Evolutionary conservation across 2,888 invertebrate genomes (phyloP).

Genomic region (Dromius quadrimaculatus): DNA sequence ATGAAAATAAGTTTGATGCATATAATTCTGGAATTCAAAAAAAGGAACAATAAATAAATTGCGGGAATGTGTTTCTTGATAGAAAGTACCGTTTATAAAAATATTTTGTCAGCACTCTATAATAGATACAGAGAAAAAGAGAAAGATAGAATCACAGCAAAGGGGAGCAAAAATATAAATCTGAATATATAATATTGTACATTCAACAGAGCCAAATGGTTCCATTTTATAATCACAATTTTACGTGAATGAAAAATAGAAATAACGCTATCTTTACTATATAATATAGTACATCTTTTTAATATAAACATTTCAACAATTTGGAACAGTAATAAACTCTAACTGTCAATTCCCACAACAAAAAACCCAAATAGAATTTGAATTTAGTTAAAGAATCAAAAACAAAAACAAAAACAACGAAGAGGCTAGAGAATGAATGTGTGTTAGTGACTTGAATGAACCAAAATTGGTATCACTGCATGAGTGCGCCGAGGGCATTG

Average conservation of each 20-base stretch:
- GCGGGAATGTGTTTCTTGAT: too few species aligned
- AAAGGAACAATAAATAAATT: too few species aligned
- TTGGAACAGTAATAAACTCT: conserved; percentile 42
- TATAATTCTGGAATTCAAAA: too few species aligned
- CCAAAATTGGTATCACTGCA: conserved; percentile 71
- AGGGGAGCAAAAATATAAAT: conserved; percentile 21
- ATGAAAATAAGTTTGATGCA: too few species aligned
- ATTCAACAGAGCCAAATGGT: conserved; percentile 36
- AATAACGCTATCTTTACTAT: conserved; percentile 37
- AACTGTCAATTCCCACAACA: conserved; percentile 23
- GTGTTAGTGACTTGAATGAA: conserved; percentile 9
- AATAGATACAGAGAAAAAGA: background rate
- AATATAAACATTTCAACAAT: conserved; percentile 44
- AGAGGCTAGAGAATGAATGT: conserved; percentile 24
- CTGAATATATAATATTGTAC: conserved; percentile 47
- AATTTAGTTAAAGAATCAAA: conserved; percentile 12
- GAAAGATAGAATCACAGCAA: conserved; percentile 32
- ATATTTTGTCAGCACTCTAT: background rate
- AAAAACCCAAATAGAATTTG: conserved; percentile 17
- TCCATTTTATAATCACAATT: conserved; percentile 47
- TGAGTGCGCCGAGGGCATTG: conserved; percentile 81
- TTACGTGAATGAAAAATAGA: conserved; percentile 34
- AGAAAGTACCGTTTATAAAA: background rate
- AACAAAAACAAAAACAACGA: conserved; percentile 25
- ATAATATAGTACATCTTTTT: conserved; percentile 28